Evolutionary conservation across 1,140 invertebrate genomes (phyloP).

Genomic region (Arctopsyche grandis): DNA sequence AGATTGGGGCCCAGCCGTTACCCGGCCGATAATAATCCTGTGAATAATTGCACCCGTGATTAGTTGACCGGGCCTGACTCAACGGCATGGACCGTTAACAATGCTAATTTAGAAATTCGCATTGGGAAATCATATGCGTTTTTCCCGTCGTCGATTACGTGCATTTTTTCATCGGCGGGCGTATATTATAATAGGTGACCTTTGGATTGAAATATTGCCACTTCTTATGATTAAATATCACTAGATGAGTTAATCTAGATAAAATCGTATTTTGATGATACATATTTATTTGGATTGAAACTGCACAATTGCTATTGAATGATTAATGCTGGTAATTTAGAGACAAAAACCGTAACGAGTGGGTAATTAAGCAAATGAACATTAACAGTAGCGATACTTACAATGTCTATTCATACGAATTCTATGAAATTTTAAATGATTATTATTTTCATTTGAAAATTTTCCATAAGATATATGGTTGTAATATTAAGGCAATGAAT

Average conservation of each 20-base stretch:
- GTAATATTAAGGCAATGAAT: too few relatives aligned
- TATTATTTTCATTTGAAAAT: conserved; percentile 1
- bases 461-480: too few relatives aligned
- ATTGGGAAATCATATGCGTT: too few relatives aligned
- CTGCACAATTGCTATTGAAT: background rate
- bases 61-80: conserved; percentile 25
- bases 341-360: background rate
- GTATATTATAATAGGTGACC: too few relatives aligned
- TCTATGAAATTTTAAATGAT: conserved; percentile 1
- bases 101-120: conserved; percentile 31
- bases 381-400: background rate
- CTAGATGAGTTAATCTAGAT: conserved; percentile 1
- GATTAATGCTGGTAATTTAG: background rate
- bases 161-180: background rate
- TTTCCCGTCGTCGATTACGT: too few relatives aligned
- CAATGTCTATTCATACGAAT: background rate
- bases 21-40: conserved; percentile 50
- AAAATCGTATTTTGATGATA: conserved; percentile 25
- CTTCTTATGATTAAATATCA: too few relatives aligned
- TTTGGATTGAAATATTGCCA: conserved; percentile 19
- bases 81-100: background rate
- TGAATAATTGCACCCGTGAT: conserved; percentile 52
- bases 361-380: conserved; percentile 6
- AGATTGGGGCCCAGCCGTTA: conserved; percentile 31
- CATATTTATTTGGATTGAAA: background rate